Percentiles rank a stretch among this genome's conserved stretches.
Evolutionary conservation across 1,140 invertebrate genomes (phyloP).

Genomic region (Lasaia peninsularis): DNA sequence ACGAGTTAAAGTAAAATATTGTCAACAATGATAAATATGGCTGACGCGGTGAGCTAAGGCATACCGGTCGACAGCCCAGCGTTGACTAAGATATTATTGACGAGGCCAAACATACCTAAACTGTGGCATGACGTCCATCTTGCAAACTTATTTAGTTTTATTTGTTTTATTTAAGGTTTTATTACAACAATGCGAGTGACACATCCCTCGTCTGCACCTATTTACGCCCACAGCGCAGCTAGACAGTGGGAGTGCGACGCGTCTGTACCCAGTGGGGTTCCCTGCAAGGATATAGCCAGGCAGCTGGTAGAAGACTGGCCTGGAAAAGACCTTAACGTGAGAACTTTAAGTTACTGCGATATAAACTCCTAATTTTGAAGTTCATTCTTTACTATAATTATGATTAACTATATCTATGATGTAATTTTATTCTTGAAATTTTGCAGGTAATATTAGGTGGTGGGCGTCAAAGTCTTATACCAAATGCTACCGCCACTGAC

Average conservation of each 20-base stretch:
- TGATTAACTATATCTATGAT: too few relatives aligned
- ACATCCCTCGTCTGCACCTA: slow-evolving; percentile 92
- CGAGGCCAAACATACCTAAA: too few relatives aligned
- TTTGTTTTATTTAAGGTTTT: slow-evolving; percentile 84
- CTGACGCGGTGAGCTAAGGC: too few relatives aligned
- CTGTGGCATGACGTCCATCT: too few relatives aligned
- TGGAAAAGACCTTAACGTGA: slow-evolving; percentile 86
- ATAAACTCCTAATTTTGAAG: too few relatives aligned
- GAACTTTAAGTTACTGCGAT: too few relatives aligned
- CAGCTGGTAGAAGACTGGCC: slow-evolving; percentile 87
- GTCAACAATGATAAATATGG: too few relatives aligned
- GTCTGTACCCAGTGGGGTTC: slow-evolving; percentile 71
- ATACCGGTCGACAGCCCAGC: too few relatives aligned
- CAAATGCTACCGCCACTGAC: slow-evolving; percentile 69
- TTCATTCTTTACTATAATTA: too few relatives aligned
- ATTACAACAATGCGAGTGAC: slow-evolving; percentile 95
- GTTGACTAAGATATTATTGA: too few relatives aligned
- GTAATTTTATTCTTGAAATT: too few relatives aligned
- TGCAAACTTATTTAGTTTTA: neutral
- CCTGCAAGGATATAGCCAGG: slow-evolving; percentile 86
- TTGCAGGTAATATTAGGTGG: slow-evolving; percentile 90
- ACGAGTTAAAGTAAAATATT: too few relatives aligned
- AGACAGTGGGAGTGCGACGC: slow-evolving; percentile 88
- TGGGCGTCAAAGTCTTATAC: slow-evolving; percentile 84
- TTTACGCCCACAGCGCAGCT: slow-evolving; percentile 88